These are phyloP conservation scores for Desoria tigrina DNA, from an alignment of 2,888 invertebrate genomes.

Conservation along the genomic window DNA sequence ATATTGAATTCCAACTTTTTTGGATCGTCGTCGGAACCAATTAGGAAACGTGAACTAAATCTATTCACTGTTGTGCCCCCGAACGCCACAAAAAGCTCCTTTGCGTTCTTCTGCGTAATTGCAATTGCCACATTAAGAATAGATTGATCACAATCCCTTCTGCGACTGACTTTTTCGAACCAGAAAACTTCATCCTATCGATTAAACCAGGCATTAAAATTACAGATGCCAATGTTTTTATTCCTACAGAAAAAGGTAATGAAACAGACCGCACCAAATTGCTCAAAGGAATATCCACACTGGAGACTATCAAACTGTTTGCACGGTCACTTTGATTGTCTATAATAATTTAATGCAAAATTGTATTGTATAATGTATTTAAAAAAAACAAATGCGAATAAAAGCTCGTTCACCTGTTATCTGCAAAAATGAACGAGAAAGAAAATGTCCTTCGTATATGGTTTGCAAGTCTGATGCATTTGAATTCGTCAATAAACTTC, in stretches of 20 bases:
- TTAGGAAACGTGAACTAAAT: neutral
- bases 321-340: no score
- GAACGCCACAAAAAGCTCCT: slow-evolving; percentile 11
- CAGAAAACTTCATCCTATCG: slow-evolving; percentile 70
- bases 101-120: slow-evolving; percentile 57
- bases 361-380: no score
- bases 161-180: slow-evolving; percentile 86
- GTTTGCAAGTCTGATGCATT: slow-evolving; percentile 83
- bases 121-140: slow-evolving; percentile 83
- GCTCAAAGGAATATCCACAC: slow-evolving; percentile 19
- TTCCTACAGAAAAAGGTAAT: neutral
- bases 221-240: neutral
- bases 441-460: slow-evolving; percentile 7
- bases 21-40: neutral
- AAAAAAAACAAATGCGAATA: no score
- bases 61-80: slow-evolving; percentile 33
- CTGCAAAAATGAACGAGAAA: no score
- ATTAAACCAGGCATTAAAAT: no score
- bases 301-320: neutral
- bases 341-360: no score
- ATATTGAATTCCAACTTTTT: no score
- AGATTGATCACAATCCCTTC: slow-evolving; percentile 92
- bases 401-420: no score
- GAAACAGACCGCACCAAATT: slow-evolving; percentile 14
- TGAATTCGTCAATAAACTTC: slow-evolving; percentile 84